These are phyloP conservation scores for Napeogenes sylphis DNA, from an alignment of 2,888 invertebrate species.

Conservation along the genomic window DNA sequence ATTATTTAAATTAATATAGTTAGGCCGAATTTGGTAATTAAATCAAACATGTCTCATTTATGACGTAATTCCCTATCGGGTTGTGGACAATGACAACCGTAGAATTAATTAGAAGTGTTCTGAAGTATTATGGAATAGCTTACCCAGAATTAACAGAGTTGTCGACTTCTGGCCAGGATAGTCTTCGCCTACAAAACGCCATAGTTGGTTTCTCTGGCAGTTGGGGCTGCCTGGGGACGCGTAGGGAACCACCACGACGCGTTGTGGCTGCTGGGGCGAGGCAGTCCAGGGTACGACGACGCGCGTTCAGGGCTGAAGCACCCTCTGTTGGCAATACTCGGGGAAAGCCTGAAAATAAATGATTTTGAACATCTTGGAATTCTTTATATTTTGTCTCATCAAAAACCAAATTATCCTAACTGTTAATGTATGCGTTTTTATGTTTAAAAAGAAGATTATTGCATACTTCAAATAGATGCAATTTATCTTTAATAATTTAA, in stretches of 20 bases:
- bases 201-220: constrained; percentile 82
- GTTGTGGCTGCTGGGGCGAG: constrained; percentile 72
- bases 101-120: no score
- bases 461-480: no score
- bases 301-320: constrained; percentile 71
- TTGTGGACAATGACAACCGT: no score
- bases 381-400: background rate
- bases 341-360: constrained; percentile 77
- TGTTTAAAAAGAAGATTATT: no score
- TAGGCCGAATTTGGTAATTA: no score
- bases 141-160: constrained; percentile 90
- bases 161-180: constrained; percentile 92
- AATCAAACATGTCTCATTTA: no score
- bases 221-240: constrained; percentile 75
- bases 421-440: no score
- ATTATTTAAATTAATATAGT: no score
- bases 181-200: constrained; percentile 86
- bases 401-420: background rate
- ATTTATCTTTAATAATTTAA: no score
- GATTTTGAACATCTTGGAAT: background rate
- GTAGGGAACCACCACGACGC: constrained; percentile 78
- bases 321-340: constrained; percentile 85
- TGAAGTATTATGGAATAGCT: constrained; percentile 44
- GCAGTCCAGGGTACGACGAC: constrained; percentile 82
- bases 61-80: no score